Evolutionary conservation across 2,113 vertebrate genomes (phyloP).

Genomic region (Fulica atra): DNA sequence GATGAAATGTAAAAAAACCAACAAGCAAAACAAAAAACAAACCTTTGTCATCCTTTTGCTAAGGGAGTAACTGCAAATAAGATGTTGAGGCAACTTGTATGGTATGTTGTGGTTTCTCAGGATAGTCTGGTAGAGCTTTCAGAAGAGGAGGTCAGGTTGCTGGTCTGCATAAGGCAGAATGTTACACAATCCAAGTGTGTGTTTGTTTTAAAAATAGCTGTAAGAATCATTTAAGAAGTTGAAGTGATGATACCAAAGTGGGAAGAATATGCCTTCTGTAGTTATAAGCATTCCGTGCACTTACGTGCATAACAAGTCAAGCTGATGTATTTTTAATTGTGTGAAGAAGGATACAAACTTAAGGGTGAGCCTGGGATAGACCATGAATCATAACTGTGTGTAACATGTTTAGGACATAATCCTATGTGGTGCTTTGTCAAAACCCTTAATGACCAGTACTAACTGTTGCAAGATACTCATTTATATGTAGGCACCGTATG

Average conservation of each 20-base stretch:
- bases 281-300: background rate
- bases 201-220: background rate
- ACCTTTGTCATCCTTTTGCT: background rate
- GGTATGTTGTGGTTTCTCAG: background rate
- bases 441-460: background rate
- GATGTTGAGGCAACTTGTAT: background rate
- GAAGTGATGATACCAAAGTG: background rate
- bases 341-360: background rate
- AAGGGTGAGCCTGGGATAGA: background rate
- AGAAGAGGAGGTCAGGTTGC: background rate
- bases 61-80: conserved; percentile 8
- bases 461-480: background rate
- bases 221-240: background rate
- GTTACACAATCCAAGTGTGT: background rate
- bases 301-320: background rate
- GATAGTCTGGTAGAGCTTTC: background rate
- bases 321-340: background rate
- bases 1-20: background rate
- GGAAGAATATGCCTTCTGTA: background rate
- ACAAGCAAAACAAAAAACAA: background rate
- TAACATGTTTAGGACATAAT: background rate
- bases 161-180: background rate
- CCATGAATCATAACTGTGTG: background rate
- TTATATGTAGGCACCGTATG: background rate
- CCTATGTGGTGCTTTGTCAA: background rate